phyloP scores from a whole-genome alignment of 2,113 vertebrate genomes.

The Callionymus lyra region DNA sequence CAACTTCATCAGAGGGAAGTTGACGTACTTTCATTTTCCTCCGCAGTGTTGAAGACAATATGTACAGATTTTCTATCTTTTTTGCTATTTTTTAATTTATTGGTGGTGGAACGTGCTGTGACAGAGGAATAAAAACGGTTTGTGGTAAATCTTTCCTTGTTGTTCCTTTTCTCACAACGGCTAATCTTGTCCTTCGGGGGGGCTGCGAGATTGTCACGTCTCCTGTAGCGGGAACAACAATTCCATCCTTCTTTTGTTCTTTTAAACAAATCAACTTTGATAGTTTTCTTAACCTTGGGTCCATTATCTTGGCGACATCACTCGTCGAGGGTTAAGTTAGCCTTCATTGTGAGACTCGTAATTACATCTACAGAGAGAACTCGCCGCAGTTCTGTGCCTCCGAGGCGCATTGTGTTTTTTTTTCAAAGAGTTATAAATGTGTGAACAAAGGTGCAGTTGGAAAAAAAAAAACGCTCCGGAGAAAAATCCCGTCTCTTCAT shows the following conservation, averaged over 20 bases:
- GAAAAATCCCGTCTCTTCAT: too few species aligned
- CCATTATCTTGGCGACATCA: too few species aligned
- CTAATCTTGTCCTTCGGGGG: too few species aligned
- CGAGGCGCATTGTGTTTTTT: conserved; percentile 8
- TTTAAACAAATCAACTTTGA: too few species aligned
- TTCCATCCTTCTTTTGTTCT: too few species aligned
- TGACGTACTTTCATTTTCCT: conserved; percentile 16
- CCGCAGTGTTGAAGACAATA: neutral
- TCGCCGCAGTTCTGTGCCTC: conserved; percentile 2
- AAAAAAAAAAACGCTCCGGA: neutral
- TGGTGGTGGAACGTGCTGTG: conserved; percentile 33
- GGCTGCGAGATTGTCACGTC: too few species aligned
- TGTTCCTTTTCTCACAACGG: conserved; percentile 15
- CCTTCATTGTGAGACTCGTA: conserved; percentile 30
- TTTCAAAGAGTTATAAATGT: conserved; percentile 15
- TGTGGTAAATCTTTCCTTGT: conserved; percentile 15
- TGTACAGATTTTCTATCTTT: conserved; percentile 24
- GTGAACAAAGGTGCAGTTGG: conserved; percentile 1
- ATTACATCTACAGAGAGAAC: conserved; percentile 44
- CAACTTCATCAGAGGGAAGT: conserved; percentile 33
- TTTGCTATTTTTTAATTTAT: conserved; percentile 54
- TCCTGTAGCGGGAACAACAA: too few species aligned
- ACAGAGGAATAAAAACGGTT: conserved; percentile 49
- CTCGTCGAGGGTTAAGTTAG: conserved; percentile 25
- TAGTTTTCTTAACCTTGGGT: too few species aligned